phyloP scores from a whole-genome alignment of 1,140 invertebrate species.

The Psix sp. region DNA sequence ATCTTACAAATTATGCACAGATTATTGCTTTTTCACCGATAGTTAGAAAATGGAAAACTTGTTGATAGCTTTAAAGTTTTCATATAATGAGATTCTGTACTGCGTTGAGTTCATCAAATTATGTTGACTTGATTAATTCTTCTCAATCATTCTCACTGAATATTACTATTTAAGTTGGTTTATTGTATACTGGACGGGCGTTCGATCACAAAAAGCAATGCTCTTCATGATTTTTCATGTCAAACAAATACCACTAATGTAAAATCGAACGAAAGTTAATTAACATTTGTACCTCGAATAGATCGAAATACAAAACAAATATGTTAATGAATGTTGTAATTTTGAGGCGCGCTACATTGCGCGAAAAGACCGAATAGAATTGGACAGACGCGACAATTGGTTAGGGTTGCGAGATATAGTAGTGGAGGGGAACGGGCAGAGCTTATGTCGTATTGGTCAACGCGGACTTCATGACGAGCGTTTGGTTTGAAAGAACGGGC shows the following conservation, averaged over 20 bases:
- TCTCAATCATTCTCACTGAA: too few relatives aligned
- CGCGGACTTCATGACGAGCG: conserved; percentile 42
- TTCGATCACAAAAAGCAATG: too few relatives aligned
- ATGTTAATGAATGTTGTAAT: conserved; percentile 52
- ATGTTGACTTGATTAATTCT: too few relatives aligned
- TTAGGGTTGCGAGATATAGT: conserved; percentile 13
- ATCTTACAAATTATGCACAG: too few relatives aligned
- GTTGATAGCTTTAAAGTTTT: too few relatives aligned
- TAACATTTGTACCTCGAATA: conserved; percentile 26
- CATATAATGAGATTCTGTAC: too few relatives aligned
- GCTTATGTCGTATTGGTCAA: conserved; percentile 31
- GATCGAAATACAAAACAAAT: conserved; percentile 43
- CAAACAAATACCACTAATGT: conserved; percentile 23
- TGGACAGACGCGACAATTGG: conserved; percentile 35
- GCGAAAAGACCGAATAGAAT: conserved; percentile 23
- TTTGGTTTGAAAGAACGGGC: conserved; percentile 56
- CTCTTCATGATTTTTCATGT: conserved; percentile 6
- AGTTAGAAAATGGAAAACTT: too few relatives aligned
- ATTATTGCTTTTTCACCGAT: too few relatives aligned
- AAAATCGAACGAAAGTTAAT: conserved; percentile 41
- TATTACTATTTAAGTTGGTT: too few relatives aligned
- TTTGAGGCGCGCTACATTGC: conserved; percentile 14
- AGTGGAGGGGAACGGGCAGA: too few relatives aligned
- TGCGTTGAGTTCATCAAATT: too few relatives aligned
- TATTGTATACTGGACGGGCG: too few relatives aligned